Evolutionary conservation across 1,140 invertebrate genomes (phyloP).

Genomic region (Archivesica marissinica): DNA sequence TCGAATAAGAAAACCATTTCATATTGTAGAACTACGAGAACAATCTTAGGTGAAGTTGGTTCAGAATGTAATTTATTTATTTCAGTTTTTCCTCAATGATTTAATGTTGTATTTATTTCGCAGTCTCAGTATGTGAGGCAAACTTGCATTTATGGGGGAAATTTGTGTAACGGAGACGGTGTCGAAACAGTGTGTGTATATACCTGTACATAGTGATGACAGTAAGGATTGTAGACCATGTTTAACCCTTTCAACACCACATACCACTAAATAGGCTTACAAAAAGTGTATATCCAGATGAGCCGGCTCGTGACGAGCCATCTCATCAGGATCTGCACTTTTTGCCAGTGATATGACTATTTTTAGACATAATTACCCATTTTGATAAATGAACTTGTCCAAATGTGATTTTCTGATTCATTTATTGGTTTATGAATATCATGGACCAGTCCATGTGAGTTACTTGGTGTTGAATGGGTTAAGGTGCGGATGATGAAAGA

Average conservation of each 20-base stretch:
- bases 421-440: too few relatives aligned
- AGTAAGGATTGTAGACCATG: too few relatives aligned
- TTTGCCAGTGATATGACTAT: too few relatives aligned
- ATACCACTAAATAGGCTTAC: too few relatives aligned
- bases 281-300: too few relatives aligned
- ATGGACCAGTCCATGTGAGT: not conserved
- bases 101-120: slow-evolving; percentile 12
- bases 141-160: not conserved
- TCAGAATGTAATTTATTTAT: slow-evolving; percentile 18
- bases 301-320: too few relatives aligned
- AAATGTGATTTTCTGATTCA: too few relatives aligned
- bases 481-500: not conserved
- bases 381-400: too few relatives aligned
- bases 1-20: slow-evolving; percentile 31
- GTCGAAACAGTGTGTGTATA: not conserved
- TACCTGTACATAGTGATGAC: too few relatives aligned
- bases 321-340: too few relatives aligned
- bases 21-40: slow-evolving; percentile 7
- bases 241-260: too few relatives aligned
- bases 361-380: too few relatives aligned
- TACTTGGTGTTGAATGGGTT: not conserved
- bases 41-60: not conserved
- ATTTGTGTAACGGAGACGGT: not conserved
- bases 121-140: not conserved
- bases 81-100: not conserved